Evolutionary conservation across 2,888 invertebrate species (phyloP), one percentile per base, ranked within the genome.

Genomic region (Rhopalosiphum nymphaeae): DNA sequence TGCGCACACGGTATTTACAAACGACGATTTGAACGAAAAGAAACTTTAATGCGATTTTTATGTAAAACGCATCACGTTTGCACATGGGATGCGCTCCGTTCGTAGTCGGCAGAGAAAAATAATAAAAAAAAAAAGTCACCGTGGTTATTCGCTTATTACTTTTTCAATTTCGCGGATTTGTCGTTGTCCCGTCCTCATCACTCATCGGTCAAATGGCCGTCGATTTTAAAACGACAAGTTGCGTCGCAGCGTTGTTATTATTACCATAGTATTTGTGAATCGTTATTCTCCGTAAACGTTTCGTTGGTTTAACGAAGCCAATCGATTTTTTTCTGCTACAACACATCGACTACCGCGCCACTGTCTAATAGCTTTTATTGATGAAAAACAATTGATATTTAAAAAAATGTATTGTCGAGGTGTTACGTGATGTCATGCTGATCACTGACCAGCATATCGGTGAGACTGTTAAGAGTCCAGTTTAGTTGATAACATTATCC

Each of bases 21-120:
- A 21, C 16, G 78, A 21, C 78, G 78, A 36, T 21, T 78, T 36
- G 78, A 78, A 36, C 36, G 36, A 87, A 87, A n/a, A 36, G 36
- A 46, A 56, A 93, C 89, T 93, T 84, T 93, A 93, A 93, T 53
- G 93, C 26, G 11, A 44, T 93, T 89, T 93, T 93, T 93, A 93
- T 93, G 93, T 93, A 89, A 93, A 93, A 84, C 91, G 46, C n/a
- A 21, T 9, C 57, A 57, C 53, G 78, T 78, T 21, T 78, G 78
- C 89, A 89, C 26, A 57, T 56, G 89, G 44, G 78, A 78, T 78
- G 29, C 57, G 89, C 29, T 5, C 11, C 85, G 9, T 1, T 9
- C 36, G 36, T 7, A n/a, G 29, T 16, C 21, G 85, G 46, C 49
- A 13, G 26, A 36, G 1, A 26, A 56, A 86, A 29, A 46, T 0